phyloP scores from a whole-genome alignment of 1,140 invertebrate genomes.

The Calliopsis andreniformis region DNA sequence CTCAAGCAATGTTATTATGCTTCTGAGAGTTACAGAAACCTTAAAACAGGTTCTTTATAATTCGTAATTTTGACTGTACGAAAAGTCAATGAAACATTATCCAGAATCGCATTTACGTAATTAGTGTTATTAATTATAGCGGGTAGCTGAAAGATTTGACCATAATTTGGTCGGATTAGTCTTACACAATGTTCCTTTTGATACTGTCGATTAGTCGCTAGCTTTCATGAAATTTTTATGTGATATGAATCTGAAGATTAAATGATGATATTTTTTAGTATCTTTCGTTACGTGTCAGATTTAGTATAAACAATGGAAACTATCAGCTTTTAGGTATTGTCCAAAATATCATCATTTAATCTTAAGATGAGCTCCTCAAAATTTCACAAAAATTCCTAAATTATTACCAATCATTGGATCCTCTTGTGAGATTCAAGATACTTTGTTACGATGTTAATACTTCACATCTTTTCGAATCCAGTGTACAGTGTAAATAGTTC shows the following conservation, averaged over 20 bases:
- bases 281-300: not conserved
- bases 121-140: not conserved
- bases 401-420: not conserved
- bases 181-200: not conserved
- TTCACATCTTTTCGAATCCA: not conserved
- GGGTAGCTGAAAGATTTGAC: not conserved
- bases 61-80: not conserved
- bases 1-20: slow-evolving; percentile 9
- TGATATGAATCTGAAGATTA: not conserved
- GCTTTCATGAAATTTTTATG: not conserved
- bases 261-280: not conserved
- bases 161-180: not conserved
- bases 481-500: not conserved
- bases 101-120: not conserved
- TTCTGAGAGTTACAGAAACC: slow-evolving; percentile 24
- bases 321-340: not conserved
- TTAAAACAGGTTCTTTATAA: slow-evolving; percentile 28
- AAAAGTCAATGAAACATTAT: slow-evolving; percentile 27
- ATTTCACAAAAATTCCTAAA: not conserved
- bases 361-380: not conserved
- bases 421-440: not conserved
- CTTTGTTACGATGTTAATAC: slow-evolving; percentile 3
- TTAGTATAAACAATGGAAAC: not conserved
- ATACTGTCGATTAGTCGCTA: not conserved
- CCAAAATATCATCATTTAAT: not conserved